These are phyloP conservation scores for Oxyteleia sp. DNA, from an alignment of 2,888 invertebrate genomes.

Conservation along the genomic window DNA sequence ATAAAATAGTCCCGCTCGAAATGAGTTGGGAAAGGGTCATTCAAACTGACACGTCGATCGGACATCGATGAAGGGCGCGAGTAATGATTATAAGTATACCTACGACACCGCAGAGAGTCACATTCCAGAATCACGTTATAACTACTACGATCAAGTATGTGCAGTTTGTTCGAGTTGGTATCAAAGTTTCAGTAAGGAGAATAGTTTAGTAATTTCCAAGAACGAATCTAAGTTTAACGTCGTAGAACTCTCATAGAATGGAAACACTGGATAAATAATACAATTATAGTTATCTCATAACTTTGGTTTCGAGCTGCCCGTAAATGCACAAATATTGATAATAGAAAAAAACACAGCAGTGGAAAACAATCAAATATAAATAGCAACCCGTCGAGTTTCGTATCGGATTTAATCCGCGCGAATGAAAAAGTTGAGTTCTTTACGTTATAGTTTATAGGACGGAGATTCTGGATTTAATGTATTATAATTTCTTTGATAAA, in stretches of 20 bases:
- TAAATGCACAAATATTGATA: conserved; percentile 57
- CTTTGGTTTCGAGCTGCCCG: conserved; percentile 52
- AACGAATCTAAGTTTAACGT: conserved; percentile 73
- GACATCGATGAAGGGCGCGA: conserved; percentile 47
- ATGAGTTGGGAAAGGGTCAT: neutral
- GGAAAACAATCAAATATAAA: conserved; percentile 20
- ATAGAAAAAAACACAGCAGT: conserved; percentile 32
- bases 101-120: conserved; percentile 68
- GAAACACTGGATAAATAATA: conserved; percentile 73
- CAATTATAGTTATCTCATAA: conserved; percentile 72
- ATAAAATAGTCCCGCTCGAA: neutral
- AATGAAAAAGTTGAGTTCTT: conserved; percentile 19
- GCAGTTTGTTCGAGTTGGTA: conserved; percentile 72
- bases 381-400: neutral
- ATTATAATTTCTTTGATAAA: conserved; percentile 17
- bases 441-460: conserved; percentile 1
- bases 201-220: conserved; percentile 73
- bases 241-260: conserved; percentile 68
- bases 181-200: conserved; percentile 73
- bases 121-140: conserved; percentile 69
- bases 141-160: conserved; percentile 70
- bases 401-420: conserved; percentile 5
- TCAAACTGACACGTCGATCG: conserved; percentile 39
- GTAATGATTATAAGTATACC: conserved; percentile 68
- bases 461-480: too few species aligned